Conservation (phyloP, 2,888 invertebrate genomes). For the Plebejus melissa region DNA sequence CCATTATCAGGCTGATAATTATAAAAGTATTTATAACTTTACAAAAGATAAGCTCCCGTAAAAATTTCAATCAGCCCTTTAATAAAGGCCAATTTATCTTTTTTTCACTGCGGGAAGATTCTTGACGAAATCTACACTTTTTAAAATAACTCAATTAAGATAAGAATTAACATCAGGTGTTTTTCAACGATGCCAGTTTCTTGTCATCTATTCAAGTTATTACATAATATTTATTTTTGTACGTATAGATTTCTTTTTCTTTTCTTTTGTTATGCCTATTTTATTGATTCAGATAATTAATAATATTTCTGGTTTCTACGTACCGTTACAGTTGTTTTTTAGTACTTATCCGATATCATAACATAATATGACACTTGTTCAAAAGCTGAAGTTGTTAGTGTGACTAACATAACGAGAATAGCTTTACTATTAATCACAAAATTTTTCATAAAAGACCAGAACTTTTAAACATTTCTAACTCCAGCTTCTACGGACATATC, state of each 20-base stretch:
- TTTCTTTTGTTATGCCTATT: too few species aligned
- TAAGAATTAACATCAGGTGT: constrained; percentile 1
- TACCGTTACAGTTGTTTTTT: too few species aligned
- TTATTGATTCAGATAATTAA: too few species aligned
- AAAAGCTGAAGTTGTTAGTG: too few species aligned
- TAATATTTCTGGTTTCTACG: too few species aligned
- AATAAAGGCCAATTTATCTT: constrained; percentile 13
- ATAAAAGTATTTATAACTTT: constrained; percentile 39
- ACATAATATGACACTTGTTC: too few species aligned
- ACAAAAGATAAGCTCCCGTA: constrained; percentile 35
- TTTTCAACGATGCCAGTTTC: background rate
- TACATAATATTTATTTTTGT: background rate
- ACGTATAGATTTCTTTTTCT: too few species aligned
- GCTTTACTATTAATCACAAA: background rate
- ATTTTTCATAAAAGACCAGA: background rate
- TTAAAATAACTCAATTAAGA: constrained; percentile 12
- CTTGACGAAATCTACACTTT: constrained; percentile 16
- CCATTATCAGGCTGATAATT: constrained; percentile 42
- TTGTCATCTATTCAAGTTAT: background rate
- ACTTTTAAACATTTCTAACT: constrained; percentile 4
- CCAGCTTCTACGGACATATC: background rate
- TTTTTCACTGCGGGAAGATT: constrained; percentile 9
- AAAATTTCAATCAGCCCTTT: constrained; percentile 31
- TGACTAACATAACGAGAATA: too few species aligned
- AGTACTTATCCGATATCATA: too few species aligned